phyloP scores from a whole-genome alignment of 2,888 invertebrate species.

The Formica aserva region DNA sequence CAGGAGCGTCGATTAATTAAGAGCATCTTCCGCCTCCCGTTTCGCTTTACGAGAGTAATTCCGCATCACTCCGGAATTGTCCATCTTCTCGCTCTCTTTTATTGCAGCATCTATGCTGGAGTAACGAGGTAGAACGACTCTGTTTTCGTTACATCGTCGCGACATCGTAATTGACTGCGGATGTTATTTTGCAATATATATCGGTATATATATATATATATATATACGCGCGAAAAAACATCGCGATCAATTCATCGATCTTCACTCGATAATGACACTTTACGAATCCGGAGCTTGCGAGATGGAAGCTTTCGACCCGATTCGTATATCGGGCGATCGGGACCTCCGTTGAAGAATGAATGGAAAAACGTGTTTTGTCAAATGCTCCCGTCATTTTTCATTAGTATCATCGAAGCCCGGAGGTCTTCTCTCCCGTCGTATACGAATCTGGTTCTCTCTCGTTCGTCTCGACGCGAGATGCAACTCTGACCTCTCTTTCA shows the following conservation, averaged over 20 bases:
- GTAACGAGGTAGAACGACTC: not conserved
- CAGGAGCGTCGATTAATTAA: not conserved
- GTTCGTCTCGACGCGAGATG: not conserved
- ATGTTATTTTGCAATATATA: slow-evolving; percentile 20
- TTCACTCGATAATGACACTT: slow-evolving; percentile 37
- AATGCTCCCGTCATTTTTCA: slow-evolving; percentile 70
- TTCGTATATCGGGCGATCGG: not conserved
- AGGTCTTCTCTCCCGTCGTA: slow-evolving; percentile 1
- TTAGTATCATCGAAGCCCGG: slow-evolving; percentile 50
- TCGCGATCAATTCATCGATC: slow-evolving; percentile 16
- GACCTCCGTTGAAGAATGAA: slow-evolving; percentile 18
- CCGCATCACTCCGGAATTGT: not conserved
- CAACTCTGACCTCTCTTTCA: slow-evolving; percentile 10
- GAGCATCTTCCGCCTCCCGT: not conserved
- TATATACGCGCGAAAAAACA: slow-evolving; percentile 12
- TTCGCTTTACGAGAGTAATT: not conserved
- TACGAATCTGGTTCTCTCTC: slow-evolving; percentile 12
- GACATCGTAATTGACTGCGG: slow-evolving; percentile 40
- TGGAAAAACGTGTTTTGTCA: slow-evolving; percentile 57
- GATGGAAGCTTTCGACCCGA: slow-evolving; percentile 13
- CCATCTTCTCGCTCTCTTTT: not conserved
- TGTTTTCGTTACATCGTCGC: slow-evolving; percentile 29
- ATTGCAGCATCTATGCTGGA: not conserved
- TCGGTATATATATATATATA: not conserved
- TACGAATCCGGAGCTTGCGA: slow-evolving; percentile 8